Evolutionary conservation across 1,140 invertebrate genomes (phyloP).

Genomic region (Brevipalpus yothersi): DNA sequence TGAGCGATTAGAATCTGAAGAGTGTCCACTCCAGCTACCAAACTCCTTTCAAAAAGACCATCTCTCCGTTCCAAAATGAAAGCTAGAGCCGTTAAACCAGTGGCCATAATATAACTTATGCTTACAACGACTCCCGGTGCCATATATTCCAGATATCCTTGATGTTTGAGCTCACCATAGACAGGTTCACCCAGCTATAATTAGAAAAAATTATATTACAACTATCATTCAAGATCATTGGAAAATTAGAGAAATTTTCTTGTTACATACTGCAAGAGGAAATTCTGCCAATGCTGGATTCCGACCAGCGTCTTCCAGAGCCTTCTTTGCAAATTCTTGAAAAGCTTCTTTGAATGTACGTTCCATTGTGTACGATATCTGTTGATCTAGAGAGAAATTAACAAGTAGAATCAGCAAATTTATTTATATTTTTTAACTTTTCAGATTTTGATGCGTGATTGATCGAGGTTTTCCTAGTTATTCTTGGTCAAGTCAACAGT

Average conservation of each 20-base stretch:
- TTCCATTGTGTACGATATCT: slow-evolving; percentile 50
- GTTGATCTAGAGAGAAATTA: slow-evolving; percentile 46
- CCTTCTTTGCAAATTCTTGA: slow-evolving; percentile 40
- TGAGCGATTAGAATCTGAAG: slow-evolving; percentile 74
- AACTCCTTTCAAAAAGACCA: slow-evolving; percentile 59
- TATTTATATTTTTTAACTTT: no score
- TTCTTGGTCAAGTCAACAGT: no score
- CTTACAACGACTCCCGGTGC: slow-evolving; percentile 73
- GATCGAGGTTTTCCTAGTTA: no score
- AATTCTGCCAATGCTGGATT: slow-evolving; percentile 35
- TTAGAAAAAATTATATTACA: no score
- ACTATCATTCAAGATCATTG: not conserved
- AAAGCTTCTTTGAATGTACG: slow-evolving; percentile 47
- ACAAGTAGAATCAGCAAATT: slow-evolving; percentile 1
- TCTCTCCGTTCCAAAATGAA: slow-evolving; percentile 77
- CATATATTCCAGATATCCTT: slow-evolving; percentile 81
- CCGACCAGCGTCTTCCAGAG: slow-evolving; percentile 39
- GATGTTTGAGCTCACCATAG: slow-evolving; percentile 48
- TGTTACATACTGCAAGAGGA: slow-evolving; percentile 37
- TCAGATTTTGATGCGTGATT: no score
- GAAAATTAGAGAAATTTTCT: not conserved
- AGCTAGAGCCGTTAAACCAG: slow-evolving; percentile 67
- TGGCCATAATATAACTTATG: slow-evolving; percentile 88
- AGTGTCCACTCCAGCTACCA: slow-evolving; percentile 45
- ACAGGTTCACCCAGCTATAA: slow-evolving; percentile 37